These are phyloP conservation scores for Ammodytes marinus DNA, from an alignment of 2,113 vertebrate species.

Conservation along the genomic window DNA sequence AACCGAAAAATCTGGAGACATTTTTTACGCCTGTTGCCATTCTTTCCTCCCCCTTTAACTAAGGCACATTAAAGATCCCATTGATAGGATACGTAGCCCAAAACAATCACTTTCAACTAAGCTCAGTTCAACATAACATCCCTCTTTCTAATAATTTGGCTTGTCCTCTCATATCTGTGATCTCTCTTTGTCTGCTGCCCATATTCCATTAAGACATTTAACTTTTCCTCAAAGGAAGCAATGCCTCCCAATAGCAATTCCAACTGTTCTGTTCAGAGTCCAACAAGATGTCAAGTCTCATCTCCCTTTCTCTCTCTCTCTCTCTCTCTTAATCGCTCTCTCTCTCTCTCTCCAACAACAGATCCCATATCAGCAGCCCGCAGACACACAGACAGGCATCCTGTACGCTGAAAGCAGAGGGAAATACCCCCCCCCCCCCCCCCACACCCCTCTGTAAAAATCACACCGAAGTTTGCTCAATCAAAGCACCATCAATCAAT, in stretches of 20 bases:
- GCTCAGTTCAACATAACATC: neutral
- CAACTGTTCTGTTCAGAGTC: conserved; percentile 28
- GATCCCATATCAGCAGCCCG: conserved; percentile 67
- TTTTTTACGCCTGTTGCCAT: neutral
- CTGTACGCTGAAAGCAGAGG: conserved; percentile 58
- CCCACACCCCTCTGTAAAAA: neutral
- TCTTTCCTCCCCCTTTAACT: neutral
- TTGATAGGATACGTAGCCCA: neutral
- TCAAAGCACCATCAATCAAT: conserved; percentile 41
- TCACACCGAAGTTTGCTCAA: conserved; percentile 16
- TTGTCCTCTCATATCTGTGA: neutral
- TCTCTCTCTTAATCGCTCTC: neutral
- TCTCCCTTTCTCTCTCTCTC: conserved; percentile 41
- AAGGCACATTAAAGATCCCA: neutral
- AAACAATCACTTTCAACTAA: conserved; percentile 34
- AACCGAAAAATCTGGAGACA: conserved; percentile 23
- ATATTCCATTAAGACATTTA: conserved; percentile 10
- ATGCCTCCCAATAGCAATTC: conserved; percentile 4
- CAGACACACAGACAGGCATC: conserved; percentile 71
- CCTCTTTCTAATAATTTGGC: conserved; percentile 8
- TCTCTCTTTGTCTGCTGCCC: conserved; percentile 6
- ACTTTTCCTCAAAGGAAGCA: conserved; percentile 35
- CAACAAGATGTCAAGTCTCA: conserved; percentile 45
- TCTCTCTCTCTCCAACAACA: conserved; percentile 39
- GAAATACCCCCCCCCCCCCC: conserved; percentile 14